A percentile compares a stretch with the other conserved stretches of the same genome.
These are phyloP conservation scores for Tetramorium bicarinatum DNA, from an alignment of 2,888 invertebrate genomes.

Conservation along the genomic window DNA sequence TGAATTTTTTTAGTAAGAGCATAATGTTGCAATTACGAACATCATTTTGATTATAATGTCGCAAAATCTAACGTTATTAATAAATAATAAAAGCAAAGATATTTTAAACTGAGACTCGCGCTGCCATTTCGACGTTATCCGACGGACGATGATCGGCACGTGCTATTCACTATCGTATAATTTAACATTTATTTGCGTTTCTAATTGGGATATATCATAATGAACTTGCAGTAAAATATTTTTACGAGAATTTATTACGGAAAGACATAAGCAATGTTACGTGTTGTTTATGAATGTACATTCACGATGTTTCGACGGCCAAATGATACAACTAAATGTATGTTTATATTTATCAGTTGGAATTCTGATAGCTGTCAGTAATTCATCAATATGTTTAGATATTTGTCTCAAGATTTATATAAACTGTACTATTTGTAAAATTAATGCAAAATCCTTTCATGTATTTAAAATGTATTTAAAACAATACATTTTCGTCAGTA, in stretches of 20 bases:
- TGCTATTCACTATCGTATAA: not conserved
- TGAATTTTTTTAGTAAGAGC: not conserved
- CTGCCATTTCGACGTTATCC: slow-evolving; percentile 19
- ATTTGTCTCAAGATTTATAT: not conserved
- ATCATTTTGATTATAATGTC: not conserved
- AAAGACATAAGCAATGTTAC: slow-evolving; percentile 20
- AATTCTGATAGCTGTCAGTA: slow-evolving; percentile 10
- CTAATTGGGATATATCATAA: slow-evolving; percentile 29
- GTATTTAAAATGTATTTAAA: not conserved
- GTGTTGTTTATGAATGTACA: slow-evolving; percentile 13
- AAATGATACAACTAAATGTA: not conserved
- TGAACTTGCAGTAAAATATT: slow-evolving; percentile 2
- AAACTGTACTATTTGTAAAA: not conserved
- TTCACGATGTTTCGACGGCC: not conserved
- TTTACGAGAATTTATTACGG: slow-evolving; percentile 24
- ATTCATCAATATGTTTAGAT: not conserved
- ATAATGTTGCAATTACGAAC: not conserved
- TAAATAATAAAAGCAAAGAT: not conserved
- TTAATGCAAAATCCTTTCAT: not conserved
- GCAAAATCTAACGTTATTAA: not conserved
- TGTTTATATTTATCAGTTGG: not conserved
- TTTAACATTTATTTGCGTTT: slow-evolving; percentile 27
- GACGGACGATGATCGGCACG: slow-evolving; percentile 5
- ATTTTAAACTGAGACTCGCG: not conserved
- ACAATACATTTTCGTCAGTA: not conserved